Evolutionary conservation across 2,113 vertebrate species (phyloP).

Genomic region (Sphyrna mokarran): DNA sequence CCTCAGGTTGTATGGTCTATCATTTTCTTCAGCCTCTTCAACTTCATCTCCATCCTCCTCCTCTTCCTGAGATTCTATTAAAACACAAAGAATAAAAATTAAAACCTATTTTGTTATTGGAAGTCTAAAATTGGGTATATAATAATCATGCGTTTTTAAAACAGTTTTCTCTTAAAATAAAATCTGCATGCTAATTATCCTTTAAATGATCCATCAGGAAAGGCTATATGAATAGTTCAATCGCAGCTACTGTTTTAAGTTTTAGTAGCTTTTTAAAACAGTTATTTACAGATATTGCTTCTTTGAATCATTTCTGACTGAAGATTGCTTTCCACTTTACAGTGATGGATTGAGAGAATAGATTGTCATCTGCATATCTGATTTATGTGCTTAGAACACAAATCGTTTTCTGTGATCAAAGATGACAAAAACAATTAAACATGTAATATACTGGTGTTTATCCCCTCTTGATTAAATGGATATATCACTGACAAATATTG

Average conservation of each 20-base stretch:
- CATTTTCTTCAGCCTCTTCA: constrained; percentile 80
- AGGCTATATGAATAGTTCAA: background rate
- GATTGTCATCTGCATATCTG: background rate
- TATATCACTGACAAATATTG: background rate
- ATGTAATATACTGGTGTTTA: background rate
- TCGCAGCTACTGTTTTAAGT: background rate
- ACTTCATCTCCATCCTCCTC: constrained; percentile 93
- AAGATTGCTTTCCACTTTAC: background rate
- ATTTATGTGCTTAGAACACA: background rate
- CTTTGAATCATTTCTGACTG: background rate
- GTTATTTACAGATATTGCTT: background rate
- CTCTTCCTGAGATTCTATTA: constrained; percentile 81
- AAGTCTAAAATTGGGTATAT: background rate
- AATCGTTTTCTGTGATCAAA: background rate
- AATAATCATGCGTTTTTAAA: background rate
- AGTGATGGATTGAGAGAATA: background rate
- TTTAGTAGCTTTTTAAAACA: background rate
- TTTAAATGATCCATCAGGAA: background rate
- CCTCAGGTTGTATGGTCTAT: constrained; percentile 89
- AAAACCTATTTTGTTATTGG: background rate
- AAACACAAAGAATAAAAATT: background rate
- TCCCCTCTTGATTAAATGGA: background rate
- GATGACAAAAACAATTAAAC: background rate
- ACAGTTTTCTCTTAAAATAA: background rate
- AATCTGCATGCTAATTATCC: background rate